A percentile compares a stretch with the other conserved stretches of the same genome.
phyloP scores from a whole-genome alignment of 1,140 invertebrate species.

The Tetramorium alpestre region DNA sequence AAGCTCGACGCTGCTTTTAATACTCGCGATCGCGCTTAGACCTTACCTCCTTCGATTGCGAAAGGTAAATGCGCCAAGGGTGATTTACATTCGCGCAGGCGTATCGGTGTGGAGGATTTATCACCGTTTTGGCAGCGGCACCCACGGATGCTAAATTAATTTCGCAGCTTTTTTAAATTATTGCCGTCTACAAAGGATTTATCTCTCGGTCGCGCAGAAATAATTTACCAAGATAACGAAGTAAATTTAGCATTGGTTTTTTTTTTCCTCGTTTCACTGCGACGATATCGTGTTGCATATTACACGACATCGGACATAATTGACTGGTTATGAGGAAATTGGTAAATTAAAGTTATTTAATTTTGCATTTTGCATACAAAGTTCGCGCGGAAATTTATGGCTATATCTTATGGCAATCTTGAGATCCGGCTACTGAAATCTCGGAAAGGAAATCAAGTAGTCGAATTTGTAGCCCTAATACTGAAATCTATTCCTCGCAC shows the following conservation, averaged over 20 bases:
- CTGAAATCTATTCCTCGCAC: constrained; percentile 64
- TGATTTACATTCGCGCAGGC: constrained; percentile 66
- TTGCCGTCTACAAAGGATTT: constrained; percentile 40
- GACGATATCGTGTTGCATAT: constrained; percentile 33
- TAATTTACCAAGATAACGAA: constrained; percentile 51
- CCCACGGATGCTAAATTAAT: constrained; percentile 66
- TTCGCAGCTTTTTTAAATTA: constrained; percentile 60
- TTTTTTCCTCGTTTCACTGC: not conserved
- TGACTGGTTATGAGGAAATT: constrained; percentile 5
- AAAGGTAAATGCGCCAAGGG: constrained; percentile 41
- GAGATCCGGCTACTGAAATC: constrained; percentile 5
- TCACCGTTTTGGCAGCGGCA: constrained; percentile 51
- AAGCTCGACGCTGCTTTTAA: constrained; percentile 52
- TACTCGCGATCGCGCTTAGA: constrained; percentile 34
- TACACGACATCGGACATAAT: constrained; percentile 26
- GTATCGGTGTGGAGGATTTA: constrained; percentile 64
- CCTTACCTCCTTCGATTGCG: constrained; percentile 20
- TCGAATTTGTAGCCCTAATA: constrained; percentile 66
- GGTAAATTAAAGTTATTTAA: not conserved
- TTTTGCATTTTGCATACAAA: not conserved
- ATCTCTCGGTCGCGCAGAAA: constrained; percentile 25
- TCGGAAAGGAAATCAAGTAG: not conserved
- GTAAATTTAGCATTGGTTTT: constrained; percentile 2
- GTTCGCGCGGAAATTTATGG: constrained; percentile 58
- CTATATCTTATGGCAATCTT: not conserved